Percentiles rank a stretch among this genome's conserved stretches.
These are phyloP conservation scores for Sciurus carolinensis DNA, from an alignment of 2,797 vertebrate species.

Conservation along the genomic window DNA sequence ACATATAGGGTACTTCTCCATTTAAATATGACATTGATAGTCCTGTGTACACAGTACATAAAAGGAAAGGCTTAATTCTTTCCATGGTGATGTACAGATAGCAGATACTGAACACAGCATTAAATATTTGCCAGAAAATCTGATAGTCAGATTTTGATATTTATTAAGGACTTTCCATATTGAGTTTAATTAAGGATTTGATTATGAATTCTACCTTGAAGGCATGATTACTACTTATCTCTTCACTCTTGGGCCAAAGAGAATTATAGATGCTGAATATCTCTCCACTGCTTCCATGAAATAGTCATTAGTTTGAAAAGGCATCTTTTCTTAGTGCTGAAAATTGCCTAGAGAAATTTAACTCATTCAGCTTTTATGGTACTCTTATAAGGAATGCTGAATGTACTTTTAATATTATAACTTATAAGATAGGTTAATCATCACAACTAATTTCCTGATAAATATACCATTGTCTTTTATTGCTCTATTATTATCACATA, in stretches of 20 bases:
- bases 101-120: constrained; percentile 77
- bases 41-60: constrained; percentile 59
- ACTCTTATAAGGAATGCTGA: constrained; percentile 68
- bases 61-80: constrained; percentile 73
- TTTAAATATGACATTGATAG: constrained; percentile 79
- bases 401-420: constrained; percentile 72
- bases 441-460: constrained; percentile 78
- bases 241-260: constrained; percentile 85
- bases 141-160: constrained; percentile 86
- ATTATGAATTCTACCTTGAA: constrained; percentile 86
- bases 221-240: constrained; percentile 87
- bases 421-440: constrained; percentile 71
- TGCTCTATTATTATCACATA: constrained; percentile 63
- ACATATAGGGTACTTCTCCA: constrained; percentile 70
- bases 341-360: constrained; percentile 82
- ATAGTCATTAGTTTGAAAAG: constrained; percentile 86
- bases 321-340: constrained; percentile 77
- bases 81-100: constrained; percentile 60
- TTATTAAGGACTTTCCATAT: constrained; percentile 85
- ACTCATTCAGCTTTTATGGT: constrained; percentile 78
- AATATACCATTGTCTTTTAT: constrained; percentile 76
- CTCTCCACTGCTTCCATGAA: constrained; percentile 82
- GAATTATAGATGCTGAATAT: constrained; percentile 84
- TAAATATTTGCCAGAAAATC: constrained; percentile 86
- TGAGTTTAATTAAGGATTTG: constrained; percentile 87